Base-by-base conservation (phyloP, 1,140 invertebrate genomes). In the Drosophila saltans region DNA sequence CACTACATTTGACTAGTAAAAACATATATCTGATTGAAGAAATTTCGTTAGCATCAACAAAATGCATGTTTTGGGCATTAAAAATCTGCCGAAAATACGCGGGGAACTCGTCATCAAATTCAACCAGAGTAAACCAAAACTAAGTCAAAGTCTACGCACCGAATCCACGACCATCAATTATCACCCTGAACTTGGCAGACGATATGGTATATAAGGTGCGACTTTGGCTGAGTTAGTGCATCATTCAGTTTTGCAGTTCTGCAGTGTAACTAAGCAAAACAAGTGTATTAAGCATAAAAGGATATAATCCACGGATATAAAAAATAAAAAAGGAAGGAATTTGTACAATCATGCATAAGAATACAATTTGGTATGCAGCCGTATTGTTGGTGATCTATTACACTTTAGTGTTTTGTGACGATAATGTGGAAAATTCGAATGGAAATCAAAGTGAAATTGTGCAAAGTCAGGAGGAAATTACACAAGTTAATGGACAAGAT, bases 51-150 rank as follows among this genome's bases (percentile, higher is more conserved):
- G 65, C 75, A 71, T 64, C 58, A 72, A 65, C 57, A 58, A 81
- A 90, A 84, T 89, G 84, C 84, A 89, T 89, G 84, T 66, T 63
- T 80, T 55, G 61, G 56, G 65, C 74, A 88, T 88, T 88, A 88
- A 89, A 71, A 69, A 63, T 64, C 21, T 26, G 45, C 45, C 45
- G 45, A 52, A 52, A 52, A 26, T 43, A 52, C 24, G 28, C 28
- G 52, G 21, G 21, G 7, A 69, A 66, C 41, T 48, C 55, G 65
- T 81, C 81, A 77, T 69, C 63, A 30, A 21, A 55, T 36, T 45
- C 33, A 16, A 56, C 43, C 43, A 80, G 84, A 85, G 80, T 70
- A 84, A 84, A 85, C 84, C 21, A 52, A 52, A 52, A 21, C 45
- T 16, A 16, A 52, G 80, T 80, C 78, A 88, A 88, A 80, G 76